Evolutionary conservation across 2,113 vertebrate species (phyloP), one percentile per base, ranked within the genome.

Genomic region (Pollachius pollachius): DNA sequence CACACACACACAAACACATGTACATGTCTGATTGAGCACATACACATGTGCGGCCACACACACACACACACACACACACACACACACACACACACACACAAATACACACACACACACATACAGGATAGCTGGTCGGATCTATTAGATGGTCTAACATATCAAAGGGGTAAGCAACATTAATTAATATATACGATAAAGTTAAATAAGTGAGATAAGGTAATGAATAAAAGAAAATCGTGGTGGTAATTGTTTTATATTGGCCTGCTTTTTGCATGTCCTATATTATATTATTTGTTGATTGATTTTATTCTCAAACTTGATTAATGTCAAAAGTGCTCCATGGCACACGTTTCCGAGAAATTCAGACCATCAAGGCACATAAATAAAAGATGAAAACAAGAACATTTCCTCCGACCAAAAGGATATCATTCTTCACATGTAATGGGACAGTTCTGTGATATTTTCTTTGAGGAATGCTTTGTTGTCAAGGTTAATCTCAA

Each of bases 401-500:
- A 1, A 66, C 16, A 54, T 72, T 64, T 73, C 65, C 73, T 15
- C 18, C 70, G 5, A 7, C 64, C 58, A 34, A 62, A 73, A 81
- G 52, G 82, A 82, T 58, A 77, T 71, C 72, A 82, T 82, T 79
- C 67, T 71, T 89, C 83, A 85, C 56, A 0, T 79, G 0, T 79
- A 87, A 83, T 78, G 80, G 67, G 71, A 85, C 83, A 80, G 78
- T 72, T 63, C 41, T 27, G 58, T 23, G 75, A 75, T 81, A 81
- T 87, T 86, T 87, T 72, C 68, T 72, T 4, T 68, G 72, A 80
- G 73, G 77, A 85, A 86, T 75, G 78, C 84, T 84, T 81, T 88
- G 85, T 78, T 87, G 80, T 84, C 82, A 84, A 88, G 79, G 82
- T 84, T 84, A 83, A 85, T 84, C 76, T 83, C 2, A 0, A 57